Percentiles rank a stretch among this genome's conserved stretches.
These are phyloP conservation scores for Melieria crassipennis DNA, from an alignment of 2,888 invertebrate species.

Conservation along the genomic window DNA sequence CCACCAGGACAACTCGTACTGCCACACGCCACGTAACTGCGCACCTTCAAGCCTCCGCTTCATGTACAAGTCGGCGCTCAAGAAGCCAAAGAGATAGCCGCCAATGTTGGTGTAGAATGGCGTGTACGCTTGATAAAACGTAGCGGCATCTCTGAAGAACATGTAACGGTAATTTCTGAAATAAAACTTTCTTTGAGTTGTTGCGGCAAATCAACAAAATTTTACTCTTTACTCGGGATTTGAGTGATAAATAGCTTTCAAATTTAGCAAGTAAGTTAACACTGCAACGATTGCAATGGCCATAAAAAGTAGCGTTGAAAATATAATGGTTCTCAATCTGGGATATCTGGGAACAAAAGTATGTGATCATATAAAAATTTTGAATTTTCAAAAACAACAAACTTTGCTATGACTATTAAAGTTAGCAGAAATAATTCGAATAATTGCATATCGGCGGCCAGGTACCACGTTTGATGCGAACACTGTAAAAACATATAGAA, in stretches of 20 bases:
- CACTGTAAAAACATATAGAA: slow-evolving; percentile 48
- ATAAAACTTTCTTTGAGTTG: not conserved
- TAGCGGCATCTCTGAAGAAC: slow-evolving; percentile 52
- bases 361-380: not conserved
- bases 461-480: slow-evolving; percentile 61
- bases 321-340: slow-evolving; percentile 29
- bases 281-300: slow-evolving; percentile 29
- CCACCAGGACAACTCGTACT: slow-evolving; percentile 48
- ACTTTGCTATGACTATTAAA: slow-evolving; percentile 54
- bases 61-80: slow-evolving; percentile 52
- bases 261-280: slow-evolving; percentile 51
- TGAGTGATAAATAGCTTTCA: slow-evolving; percentile 55
- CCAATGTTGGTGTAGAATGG: slow-evolving; percentile 61
- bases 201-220: too few relatives aligned
- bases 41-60: slow-evolving; percentile 23
- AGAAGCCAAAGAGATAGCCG: slow-evolving; percentile 58
- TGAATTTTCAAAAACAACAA: slow-evolving; percentile 22
- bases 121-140: slow-evolving; percentile 54
- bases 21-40: slow-evolving; percentile 41
- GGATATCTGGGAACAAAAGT: slow-evolving; percentile 36
- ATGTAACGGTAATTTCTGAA: slow-evolving; percentile 57
- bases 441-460: slow-evolving; percentile 60
- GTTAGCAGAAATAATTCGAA: slow-evolving; percentile 54
- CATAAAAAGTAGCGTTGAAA: slow-evolving; percentile 24
- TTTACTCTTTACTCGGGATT: slow-evolving; percentile 53